Evolutionary conservation across 2,113 vertebrate species (phyloP).

Genomic region (Cnemophilus loriae): DNA sequence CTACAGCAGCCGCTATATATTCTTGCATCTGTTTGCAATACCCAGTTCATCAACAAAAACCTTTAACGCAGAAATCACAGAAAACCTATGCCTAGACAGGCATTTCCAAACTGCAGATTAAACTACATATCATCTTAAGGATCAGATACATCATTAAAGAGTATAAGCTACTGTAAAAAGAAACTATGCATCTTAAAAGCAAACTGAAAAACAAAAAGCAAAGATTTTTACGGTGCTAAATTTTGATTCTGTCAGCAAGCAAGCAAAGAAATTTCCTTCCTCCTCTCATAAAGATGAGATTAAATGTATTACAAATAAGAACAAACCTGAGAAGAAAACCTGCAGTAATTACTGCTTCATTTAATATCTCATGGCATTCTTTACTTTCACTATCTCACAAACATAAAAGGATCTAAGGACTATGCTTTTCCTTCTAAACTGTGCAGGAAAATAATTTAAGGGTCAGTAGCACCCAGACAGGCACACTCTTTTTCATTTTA

Average conservation of each 20-base stretch:
- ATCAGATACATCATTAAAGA: neutral
- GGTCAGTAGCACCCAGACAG: neutral
- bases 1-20: neutral
- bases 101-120: neutral
- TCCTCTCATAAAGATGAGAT: neutral
- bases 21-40: neutral
- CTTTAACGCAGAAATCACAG: slow-evolving; percentile 29
- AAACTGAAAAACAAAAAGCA: neutral
- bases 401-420: neutral
- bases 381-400: neutral
- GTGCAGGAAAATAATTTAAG: neutral
- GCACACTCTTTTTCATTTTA: neutral
- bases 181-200: neutral
- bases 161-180: neutral
- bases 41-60: neutral
- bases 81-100: neutral
- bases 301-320: neutral
- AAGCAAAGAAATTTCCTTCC: neutral
- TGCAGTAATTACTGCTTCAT: neutral
- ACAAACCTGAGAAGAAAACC: neutral
- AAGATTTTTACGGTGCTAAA: accelerated
- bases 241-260: neutral
- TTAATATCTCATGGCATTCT: neutral
- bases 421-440: neutral
- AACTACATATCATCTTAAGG: neutral